Base-by-base conservation (phyloP, 2,113 vertebrate genomes). In the Argyrosomus japonicus region DNA sequence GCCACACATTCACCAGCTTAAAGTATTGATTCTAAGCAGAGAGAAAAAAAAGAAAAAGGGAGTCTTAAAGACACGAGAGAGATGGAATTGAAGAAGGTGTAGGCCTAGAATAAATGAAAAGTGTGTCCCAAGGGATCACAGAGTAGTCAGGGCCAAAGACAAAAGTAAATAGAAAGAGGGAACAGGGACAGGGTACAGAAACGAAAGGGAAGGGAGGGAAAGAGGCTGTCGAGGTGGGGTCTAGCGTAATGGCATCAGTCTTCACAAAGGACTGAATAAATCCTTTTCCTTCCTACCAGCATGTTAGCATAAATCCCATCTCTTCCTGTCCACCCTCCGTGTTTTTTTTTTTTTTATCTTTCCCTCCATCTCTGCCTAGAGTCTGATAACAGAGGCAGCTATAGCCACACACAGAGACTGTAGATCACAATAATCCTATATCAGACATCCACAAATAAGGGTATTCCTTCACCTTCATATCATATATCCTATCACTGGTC, bases 241-340 rank as follows among this genome's bases (percentile, higher is more conserved):
- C 60, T 72, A 10, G 13, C 5, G 82, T 84, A 91, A 83, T 77
- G 80, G 73, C 81, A 89, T 89, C 77, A 75, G 81, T 89, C 81
- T 76, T 68, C 71, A 87, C 81, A 89, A 83, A 87, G 51, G 64
- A 54, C 32, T 23, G 61, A 61, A 80, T 69, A 86, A 89, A 89
- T 84, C 80, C 48, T 19, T 58, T 87, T 77, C 61, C 67, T 74
- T 70, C 75, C 70, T 29, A 40, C 43, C 81, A 77, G 62, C 53
- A 79, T 45, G 85, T 86, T 84, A 84, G 85, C 88, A 80, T 82
- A 89, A 85, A 91, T 81, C 86, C 82, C 70, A 89, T 90, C 73
- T 90, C 45, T 51, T 77, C 25, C 76, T 70, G 75, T 70, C 72
- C 62, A 75, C n/a, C 54, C 36, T 63, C 47, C 27, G 36, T 27